Evolutionary conservation across 2,113 vertebrate species (phyloP).

Genomic region (Capreolus pygargus): DNA sequence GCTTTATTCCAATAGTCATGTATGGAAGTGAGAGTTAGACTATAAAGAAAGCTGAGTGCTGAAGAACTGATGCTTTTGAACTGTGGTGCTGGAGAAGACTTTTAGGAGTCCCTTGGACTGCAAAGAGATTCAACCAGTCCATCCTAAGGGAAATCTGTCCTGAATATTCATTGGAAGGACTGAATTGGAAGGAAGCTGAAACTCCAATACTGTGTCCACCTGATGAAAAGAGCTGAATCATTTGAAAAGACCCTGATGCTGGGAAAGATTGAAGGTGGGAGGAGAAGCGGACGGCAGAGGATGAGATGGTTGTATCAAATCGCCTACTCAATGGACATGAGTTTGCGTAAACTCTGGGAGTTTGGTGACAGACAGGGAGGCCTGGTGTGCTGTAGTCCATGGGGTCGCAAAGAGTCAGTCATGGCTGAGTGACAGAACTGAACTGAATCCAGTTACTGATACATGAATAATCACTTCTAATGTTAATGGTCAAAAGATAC

Average conservation of each 20-base stretch:
- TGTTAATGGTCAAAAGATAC: background rate
- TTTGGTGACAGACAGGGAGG: background rate
- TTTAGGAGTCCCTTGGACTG: background rate
- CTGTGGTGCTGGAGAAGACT: background rate
- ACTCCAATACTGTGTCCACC: background rate
- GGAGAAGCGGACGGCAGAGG: background rate
- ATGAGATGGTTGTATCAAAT: background rate
- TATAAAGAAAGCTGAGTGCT: background rate
- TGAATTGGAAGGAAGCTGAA: background rate
- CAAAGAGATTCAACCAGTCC: background rate
- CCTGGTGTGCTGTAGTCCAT: background rate
- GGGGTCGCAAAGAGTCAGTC: background rate
- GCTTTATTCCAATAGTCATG: background rate
- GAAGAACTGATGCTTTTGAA: background rate
- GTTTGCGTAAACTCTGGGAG: accelerated
- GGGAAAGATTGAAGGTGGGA: background rate
- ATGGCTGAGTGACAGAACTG: background rate
- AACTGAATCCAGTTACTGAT: background rate
- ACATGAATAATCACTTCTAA: background rate
- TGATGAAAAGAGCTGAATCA: background rate
- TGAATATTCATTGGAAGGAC: background rate
- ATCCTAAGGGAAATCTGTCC: background rate
- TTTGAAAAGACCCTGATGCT: background rate
- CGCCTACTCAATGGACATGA: background rate
- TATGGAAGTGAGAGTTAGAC: background rate